Evolutionary conservation across 2,888 invertebrate genomes (phyloP), one percentile per base, ranked within the genome.

Genomic region (Drosophila ustulata): DNA sequence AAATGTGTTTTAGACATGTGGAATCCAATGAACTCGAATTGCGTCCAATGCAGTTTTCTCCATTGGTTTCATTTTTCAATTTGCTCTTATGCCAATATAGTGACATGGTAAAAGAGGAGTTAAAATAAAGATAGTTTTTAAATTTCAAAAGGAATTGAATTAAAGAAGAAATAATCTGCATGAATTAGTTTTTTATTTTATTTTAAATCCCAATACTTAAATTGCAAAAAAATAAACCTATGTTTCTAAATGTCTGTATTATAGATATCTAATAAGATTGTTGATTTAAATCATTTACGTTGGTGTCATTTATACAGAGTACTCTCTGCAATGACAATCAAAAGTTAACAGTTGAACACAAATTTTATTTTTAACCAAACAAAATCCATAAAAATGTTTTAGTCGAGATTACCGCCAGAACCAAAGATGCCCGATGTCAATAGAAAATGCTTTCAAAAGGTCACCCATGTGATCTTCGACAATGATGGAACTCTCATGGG

Each of bases 21-120:
- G 9, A 18, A 50, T 23, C 18, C 23, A 50, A 23, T 23, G 23
- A 25, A 18, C 11, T 8, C 32, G 23, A 50, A 11, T 92, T 97
- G 96, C 0, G 97, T 4, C 30, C 30, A 1, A 97, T 82, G 95
- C 93, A 90, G 97, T 96, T 50, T 96, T 94, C 62, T 95, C 94
- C 73, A 98, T 92, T 0, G 96, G 94, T 18, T 18, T 18, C 2
- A 18, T 18, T 18, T 18, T 18, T 18, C 1, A 18, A 18, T 18
- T 18, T 18, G 18, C 18, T 18, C 18, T 18, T 18, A 18, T 18
- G 18, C 18, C 18, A 18, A 18, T 18, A 18, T 18, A 18, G 18
- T 18, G 18, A 2, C 18, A 18, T 18, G 18, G 1, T 2, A 18
- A 1, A 18, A 18, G 18, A 18, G 18, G 18, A 18, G 2, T 2